These are phyloP conservation scores for Zalophus californianus DNA, from an alignment of 2,797 vertebrate genomes.

Conservation along the genomic window DNA sequence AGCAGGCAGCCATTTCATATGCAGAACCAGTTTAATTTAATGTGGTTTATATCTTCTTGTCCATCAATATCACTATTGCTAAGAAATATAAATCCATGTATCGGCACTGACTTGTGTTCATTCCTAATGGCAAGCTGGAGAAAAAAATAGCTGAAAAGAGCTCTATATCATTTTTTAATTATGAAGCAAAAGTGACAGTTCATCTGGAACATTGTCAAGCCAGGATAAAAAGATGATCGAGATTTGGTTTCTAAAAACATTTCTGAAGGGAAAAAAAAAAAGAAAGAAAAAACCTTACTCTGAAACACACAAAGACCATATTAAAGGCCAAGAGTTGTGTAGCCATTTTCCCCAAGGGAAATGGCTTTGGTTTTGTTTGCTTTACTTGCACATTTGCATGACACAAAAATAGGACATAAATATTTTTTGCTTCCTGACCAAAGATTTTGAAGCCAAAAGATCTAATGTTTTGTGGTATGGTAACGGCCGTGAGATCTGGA, in stretches of 20 bases:
- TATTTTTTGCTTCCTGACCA: not conserved
- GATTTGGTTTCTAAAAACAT: conserved; percentile 62
- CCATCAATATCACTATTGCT: conserved; percentile 55
- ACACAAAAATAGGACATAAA: not conserved
- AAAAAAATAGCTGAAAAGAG: conserved; percentile 36
- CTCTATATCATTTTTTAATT: conserved; percentile 79
- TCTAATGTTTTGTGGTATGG: not conserved
- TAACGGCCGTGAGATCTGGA: not conserved
- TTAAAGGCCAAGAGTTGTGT: not conserved
- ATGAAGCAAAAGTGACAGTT: conserved; percentile 72
- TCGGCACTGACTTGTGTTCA: not conserved
- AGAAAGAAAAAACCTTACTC: conserved; percentile 48
- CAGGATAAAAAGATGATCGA: not conserved
- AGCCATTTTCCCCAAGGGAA: not conserved
- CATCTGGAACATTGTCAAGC: conserved; percentile 66
- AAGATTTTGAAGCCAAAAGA: not conserved
- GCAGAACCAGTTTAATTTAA: conserved; percentile 27
- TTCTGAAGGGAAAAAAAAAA: not conserved
- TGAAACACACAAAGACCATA: not conserved
- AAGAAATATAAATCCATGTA: conserved; percentile 65
- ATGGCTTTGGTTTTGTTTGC: not conserved
- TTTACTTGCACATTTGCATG: not conserved
- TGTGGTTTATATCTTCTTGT: conserved; percentile 62
- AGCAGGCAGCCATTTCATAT: not conserved
- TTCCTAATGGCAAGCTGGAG: conserved; percentile 51